Percentiles rank a stretch among this genome's conserved stretches.
Conservation (phyloP, 2,888 invertebrate species). For the Luperina nickerlii region DNA sequence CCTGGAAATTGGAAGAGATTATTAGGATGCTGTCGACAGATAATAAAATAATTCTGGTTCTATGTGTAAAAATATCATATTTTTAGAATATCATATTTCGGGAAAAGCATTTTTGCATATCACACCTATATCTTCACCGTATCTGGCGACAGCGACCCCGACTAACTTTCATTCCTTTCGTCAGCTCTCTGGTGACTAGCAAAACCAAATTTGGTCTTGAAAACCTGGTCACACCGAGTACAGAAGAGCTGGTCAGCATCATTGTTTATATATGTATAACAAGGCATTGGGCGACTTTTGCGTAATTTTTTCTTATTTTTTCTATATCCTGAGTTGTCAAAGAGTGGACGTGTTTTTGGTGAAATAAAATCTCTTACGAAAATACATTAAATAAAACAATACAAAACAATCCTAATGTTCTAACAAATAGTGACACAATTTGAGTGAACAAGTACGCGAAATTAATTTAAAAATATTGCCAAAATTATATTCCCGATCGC, state of each 20-base stretch:
- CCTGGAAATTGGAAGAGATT: constrained; percentile 85
- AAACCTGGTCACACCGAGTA: background rate
- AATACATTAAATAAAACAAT: no score
- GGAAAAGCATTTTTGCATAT: background rate
- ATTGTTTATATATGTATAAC: background rate
- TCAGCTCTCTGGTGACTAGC: background rate
- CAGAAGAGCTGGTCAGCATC: background rate
- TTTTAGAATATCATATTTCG: background rate
- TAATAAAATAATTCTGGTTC: background rate
- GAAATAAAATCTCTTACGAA: no score
- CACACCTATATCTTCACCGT: background rate
- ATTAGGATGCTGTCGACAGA: background rate
- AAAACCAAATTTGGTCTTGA: background rate
- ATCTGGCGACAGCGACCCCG: no score
- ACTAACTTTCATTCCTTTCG: background rate
- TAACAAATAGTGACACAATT: no score
- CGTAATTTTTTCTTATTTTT: no score
- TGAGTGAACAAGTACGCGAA: no score
- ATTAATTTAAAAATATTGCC: no score
- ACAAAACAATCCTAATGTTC: no score
- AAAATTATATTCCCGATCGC: no score
- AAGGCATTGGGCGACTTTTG: background rate
- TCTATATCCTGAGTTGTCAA: no score
- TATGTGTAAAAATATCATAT: background rate
- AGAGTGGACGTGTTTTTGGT: no score